These are phyloP conservation scores for Xanthostigma xanthostigma DNA, from an alignment of 2,888 invertebrate genomes.

Conservation along the genomic window DNA sequence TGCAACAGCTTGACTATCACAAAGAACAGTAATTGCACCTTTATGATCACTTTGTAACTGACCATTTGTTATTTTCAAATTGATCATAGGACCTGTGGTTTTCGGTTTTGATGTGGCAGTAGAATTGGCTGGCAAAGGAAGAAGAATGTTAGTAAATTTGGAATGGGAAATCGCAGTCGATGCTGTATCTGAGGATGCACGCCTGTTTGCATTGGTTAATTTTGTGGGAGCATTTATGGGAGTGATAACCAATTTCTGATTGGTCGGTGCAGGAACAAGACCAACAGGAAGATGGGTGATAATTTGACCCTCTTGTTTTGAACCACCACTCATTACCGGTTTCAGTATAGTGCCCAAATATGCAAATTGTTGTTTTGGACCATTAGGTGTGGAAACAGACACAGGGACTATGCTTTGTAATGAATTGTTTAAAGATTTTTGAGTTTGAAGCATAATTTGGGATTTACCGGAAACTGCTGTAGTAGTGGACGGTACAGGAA, in stretches of 20 bases:
- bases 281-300: slow-evolving; percentile 10
- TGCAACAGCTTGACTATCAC: slow-evolving; percentile 24
- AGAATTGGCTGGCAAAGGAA: slow-evolving; percentile 38
- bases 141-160: slow-evolving; percentile 38
- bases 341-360: slow-evolving; percentile 27
- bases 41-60: slow-evolving; percentile 43
- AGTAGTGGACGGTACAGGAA: slow-evolving; percentile 1
- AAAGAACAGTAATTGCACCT: slow-evolving; percentile 45
- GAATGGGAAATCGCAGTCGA: slow-evolving; percentile 18
- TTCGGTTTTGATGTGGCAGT: slow-evolving; percentile 29
- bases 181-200: slow-evolving; percentile 1
- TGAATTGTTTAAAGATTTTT: slow-evolving; percentile 8
- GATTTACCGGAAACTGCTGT: slow-evolving; percentile 6
- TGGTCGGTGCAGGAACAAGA: slow-evolving; percentile 16
- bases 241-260: slow-evolving; percentile 40
- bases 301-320: slow-evolving; percentile 12
- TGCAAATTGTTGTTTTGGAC: slow-evolving; percentile 24
- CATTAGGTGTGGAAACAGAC: slow-evolving; percentile 8
- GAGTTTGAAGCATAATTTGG: slow-evolving; percentile 9
- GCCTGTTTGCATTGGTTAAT: neutral
- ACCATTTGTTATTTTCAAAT: slow-evolving; percentile 52
- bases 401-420: slow-evolving; percentile 12
- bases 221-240: slow-evolving; percentile 26
- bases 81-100: slow-evolving; percentile 35
- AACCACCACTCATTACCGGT: slow-evolving; percentile 14